Evolutionary conservation across 2,113 vertebrate species (phyloP), one percentile per base, ranked within the genome.

Genomic region (Aspidoscelis tigris): DNA sequence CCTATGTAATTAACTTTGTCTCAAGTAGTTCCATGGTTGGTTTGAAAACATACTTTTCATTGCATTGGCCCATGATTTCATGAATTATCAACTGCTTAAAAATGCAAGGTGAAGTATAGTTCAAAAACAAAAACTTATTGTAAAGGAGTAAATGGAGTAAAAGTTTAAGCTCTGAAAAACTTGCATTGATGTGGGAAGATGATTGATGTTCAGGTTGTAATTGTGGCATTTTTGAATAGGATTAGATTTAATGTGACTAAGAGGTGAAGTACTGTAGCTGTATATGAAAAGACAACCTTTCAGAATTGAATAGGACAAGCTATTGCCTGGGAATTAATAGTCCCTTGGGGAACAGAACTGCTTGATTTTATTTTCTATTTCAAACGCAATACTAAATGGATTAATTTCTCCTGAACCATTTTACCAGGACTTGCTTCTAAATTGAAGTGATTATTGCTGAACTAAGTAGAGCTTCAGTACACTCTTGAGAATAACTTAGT

Each of bases 401-500:
- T 90, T 91, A 72, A 89, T 90, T 91, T 93, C 55, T 83, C 74
- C 81, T 83, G 86, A 91, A 90, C 26, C 65, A 86, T 90, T 90
- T 92, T 79, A 76, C 75, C 53, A 89, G 83, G 43, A 81, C 76
- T 89, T 85, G 20, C 22, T 92, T 81, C 77, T 94, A 89, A 90
- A 90, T 86, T 83, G 85, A 78, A 88, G 87, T 90, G 89, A 82
- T 92, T 89, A 88, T 88, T 92, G 86, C 84, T 91, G 83, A 91
- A 86, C 84, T 88, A 87, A 88, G 81, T 69, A 90, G 79, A 93
- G 69, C 84, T 85, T 76, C 61, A 90, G 81, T 68, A 81, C 43
- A 9, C 86, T 87, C 87, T 83, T 79, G 89, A 89, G 91, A 89
- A 26, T 86, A 90, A 82, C 0, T 0, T 77, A 83, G 83, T 0